Evolutionary conservation across 2,113 vertebrate species (phyloP), one percentile per base, ranked within the genome.

Genomic region (Genyomyrus donnyi): DNA sequence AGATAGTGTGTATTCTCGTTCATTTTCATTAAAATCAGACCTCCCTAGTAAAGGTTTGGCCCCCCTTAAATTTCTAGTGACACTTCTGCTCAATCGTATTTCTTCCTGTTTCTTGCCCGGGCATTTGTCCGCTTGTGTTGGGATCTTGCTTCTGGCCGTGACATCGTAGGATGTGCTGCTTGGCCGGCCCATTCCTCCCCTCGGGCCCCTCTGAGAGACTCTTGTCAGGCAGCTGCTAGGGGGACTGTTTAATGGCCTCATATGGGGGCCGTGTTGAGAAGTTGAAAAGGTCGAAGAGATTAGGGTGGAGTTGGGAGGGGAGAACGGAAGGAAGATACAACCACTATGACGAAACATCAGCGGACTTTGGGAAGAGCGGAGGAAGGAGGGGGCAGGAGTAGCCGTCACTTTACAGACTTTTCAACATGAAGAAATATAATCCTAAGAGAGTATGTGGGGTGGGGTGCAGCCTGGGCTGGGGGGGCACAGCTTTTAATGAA

Each of bases 201-300:
- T n/a, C 13, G 8, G 35, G 50, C 27, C 15, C 15, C n/a, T 52
- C 56, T n/a, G 21, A 35, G 56, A 83, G 7, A 27, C 13, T 24
- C 89, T 39, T 39, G 46, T 90, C 53, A 87, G 66, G 31, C 70
- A 89, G 62, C 70, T 62, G 62, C 48, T 50, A 13, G 17, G 70
- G n/a, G 46, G 9, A 87, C 89, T 39, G 89, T 48, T 90, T 89
- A 84, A 77, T 90, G 10, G 27, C 58, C 11, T 45, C 46, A 4
- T 17, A 27, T 46, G 46, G 42, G 21, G 10, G 45, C 45, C 46
- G 50, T 10, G 45, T 53, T 48, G 83, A 87, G 85, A 74, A 35
- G 89, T 50, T 87, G 89, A 74, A 77, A 87, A 90, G 89, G 84
- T 87, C 89, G 39, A 19, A 87, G 89, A 35, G 85, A 90, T 90